Evolutionary conservation across 2,797 vertebrate species (phyloP).

Genomic region (Molothrus aeneus): DNA sequence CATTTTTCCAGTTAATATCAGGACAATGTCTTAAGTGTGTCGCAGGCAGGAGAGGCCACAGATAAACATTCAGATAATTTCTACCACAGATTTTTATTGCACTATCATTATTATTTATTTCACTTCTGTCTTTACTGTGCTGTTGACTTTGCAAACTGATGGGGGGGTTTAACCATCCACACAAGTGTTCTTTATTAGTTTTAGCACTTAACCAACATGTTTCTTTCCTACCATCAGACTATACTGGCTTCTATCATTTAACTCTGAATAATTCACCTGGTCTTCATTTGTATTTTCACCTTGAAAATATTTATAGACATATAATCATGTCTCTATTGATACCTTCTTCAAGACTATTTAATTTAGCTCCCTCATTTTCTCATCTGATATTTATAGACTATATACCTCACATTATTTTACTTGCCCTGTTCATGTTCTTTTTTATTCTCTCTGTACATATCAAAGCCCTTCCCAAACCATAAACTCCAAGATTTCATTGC

Average conservation of each 20-base stretch:
- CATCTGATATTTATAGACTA: neutral
- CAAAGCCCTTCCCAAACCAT: neutral
- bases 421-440: neutral
- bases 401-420: neutral
- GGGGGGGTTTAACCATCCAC: neutral
- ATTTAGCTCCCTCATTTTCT: slow-evolving; percentile 48
- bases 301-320: slow-evolving; percentile 62
- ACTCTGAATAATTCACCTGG: slow-evolving; percentile 39
- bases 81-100: slow-evolving; percentile 5
- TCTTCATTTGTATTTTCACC: slow-evolving; percentile 59
- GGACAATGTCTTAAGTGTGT: neutral
- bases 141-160: slow-evolving; percentile 18
- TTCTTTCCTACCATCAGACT: neutral
- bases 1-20: neutral
- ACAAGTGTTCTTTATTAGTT: neutral
- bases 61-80: slow-evolving; percentile 40
- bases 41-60: slow-evolving; percentile 1
- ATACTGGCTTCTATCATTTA: neutral
- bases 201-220: neutral
- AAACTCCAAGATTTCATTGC: neutral
- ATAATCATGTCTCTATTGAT: slow-evolving; percentile 30
- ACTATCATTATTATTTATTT: slow-evolving; percentile 42
- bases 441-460: neutral
- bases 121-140: neutral
- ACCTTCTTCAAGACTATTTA: slow-evolving; percentile 26